Percentiles rank a stretch among this genome's conserved stretches.
Evolutionary conservation across 2,113 vertebrate species (phyloP).

Genomic region (Strix uralensis): DNA sequence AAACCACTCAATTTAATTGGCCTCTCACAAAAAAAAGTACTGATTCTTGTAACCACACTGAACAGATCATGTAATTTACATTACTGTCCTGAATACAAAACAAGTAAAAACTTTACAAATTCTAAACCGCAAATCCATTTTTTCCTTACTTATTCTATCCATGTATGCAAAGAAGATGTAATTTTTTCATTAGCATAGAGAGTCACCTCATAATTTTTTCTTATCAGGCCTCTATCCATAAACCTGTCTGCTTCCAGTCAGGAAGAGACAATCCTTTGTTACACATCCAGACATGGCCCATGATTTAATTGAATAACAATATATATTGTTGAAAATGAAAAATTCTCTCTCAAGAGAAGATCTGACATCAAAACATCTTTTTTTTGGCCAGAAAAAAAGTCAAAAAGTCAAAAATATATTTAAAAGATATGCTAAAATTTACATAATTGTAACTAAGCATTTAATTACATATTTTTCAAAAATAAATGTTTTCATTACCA

Average conservation of each 20-base stretch:
- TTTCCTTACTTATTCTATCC: not conserved
- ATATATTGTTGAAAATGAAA: not conserved
- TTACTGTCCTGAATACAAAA: slow-evolving; percentile 1
- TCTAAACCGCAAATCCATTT: not conserved
- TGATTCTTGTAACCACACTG: not conserved
- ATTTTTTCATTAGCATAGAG: not conserved
- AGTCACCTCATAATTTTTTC: not conserved
- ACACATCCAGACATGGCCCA: not conserved
- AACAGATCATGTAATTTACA: not conserved
- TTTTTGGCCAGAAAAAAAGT: not conserved
- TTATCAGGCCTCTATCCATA: not conserved
- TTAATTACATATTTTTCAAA: not conserved
- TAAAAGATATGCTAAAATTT: not conserved
- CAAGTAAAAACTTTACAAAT: not conserved
- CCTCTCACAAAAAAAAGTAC: not conserved
- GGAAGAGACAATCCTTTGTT: not conserved
- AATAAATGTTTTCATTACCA: not conserved
- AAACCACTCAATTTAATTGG: not conserved
- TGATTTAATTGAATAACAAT: not conserved
- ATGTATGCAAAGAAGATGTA: not conserved
- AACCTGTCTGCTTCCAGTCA: not conserved
- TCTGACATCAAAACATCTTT: not conserved
- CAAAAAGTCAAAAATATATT: not conserved
- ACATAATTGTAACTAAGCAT: not conserved
- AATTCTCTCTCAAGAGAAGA: not conserved